Conservation (phyloP, 2,113 vertebrate species). For the Oreochromis niloticus region DNA sequence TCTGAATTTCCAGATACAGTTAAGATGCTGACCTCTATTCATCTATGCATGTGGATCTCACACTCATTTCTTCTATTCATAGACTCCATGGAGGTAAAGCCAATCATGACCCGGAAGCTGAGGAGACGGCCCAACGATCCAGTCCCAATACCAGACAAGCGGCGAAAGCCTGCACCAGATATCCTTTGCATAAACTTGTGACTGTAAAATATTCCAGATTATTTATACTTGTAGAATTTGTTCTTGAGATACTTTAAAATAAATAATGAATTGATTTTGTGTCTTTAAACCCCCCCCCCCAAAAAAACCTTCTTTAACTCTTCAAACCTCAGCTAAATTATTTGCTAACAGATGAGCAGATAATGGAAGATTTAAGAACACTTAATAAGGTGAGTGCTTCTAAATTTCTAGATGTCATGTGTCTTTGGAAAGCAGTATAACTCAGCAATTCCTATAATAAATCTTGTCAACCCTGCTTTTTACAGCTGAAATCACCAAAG, state of each 20-base stretch:
- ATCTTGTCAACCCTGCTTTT: slow-evolving; percentile 7
- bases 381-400: slow-evolving; percentile 84
- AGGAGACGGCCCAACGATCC: slow-evolving; percentile 93
- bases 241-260: neutral
- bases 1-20: neutral
- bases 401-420: neutral
- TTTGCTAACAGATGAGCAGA: slow-evolving; percentile 94
- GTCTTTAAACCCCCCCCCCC: accelerated
- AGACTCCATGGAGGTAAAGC: slow-evolving; percentile 99
- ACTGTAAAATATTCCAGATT: neutral
- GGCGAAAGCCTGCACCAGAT: slow-evolving; percentile 97
- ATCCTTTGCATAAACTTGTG: slow-evolving; percentile 74
- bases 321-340: slow-evolving; percentile 94
- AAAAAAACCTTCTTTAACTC: slow-evolving; percentile 73
- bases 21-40: neutral
- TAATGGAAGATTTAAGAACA: slow-evolving; percentile 94
- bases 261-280: neutral
- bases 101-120: slow-evolving; percentile 95
- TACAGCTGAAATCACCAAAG: slow-evolving; percentile 95
- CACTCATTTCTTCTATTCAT: neutral
- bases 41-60: neutral
- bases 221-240: neutral
- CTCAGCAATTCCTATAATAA: neutral
- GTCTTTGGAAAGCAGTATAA: neutral
- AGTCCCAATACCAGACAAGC: slow-evolving; percentile 95